Percentiles rank a stretch among this genome's conserved stretches.
Conservation (phyloP, 64 coral and sea anemone genomes). For the Anthopleura sola region DNA sequence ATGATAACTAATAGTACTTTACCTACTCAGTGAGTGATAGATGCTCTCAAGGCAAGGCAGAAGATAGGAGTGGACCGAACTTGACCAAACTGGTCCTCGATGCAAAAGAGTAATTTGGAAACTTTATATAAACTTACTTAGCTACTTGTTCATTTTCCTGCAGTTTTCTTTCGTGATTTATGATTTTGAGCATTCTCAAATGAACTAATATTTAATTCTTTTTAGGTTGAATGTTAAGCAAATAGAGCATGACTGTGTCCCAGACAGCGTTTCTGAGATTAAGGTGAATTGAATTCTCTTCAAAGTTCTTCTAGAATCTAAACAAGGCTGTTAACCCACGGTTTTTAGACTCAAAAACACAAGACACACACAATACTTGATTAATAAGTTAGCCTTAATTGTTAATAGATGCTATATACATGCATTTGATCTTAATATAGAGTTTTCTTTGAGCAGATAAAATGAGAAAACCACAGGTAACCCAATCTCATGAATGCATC, state of each 20-base stretch:
- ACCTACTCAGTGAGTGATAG: conserved; percentile 76
- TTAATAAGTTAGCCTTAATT: too few relatives aligned
- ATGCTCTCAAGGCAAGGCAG: conserved; percentile 70
- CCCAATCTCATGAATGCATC: not conserved
- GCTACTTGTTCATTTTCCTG: not conserved
- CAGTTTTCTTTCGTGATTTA: not conserved
- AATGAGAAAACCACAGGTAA: not conserved
- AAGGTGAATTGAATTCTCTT: not conserved
- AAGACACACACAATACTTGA: too few relatives aligned
- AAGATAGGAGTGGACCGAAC: conserved; percentile 94
- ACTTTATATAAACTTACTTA: not conserved
- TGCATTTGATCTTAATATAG: too few relatives aligned
- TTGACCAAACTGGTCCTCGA: conserved; percentile 55
- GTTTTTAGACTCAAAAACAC: too few relatives aligned
- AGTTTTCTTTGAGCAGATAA: too few relatives aligned
- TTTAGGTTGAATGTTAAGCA: conserved; percentile 28
- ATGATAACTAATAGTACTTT: not conserved
- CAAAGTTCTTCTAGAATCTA: too few relatives aligned
- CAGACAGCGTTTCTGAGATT: conserved; percentile 42
- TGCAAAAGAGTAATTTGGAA: not conserved
- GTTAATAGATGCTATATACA: too few relatives aligned
- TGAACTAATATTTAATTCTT: not conserved
- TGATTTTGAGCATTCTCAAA: too few relatives aligned
- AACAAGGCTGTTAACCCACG: too few relatives aligned
- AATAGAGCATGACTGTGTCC: conserved; percentile 47